phyloP scores from a whole-genome alignment of 2,797 vertebrate species.

The Sebastes reedi region DNA sequence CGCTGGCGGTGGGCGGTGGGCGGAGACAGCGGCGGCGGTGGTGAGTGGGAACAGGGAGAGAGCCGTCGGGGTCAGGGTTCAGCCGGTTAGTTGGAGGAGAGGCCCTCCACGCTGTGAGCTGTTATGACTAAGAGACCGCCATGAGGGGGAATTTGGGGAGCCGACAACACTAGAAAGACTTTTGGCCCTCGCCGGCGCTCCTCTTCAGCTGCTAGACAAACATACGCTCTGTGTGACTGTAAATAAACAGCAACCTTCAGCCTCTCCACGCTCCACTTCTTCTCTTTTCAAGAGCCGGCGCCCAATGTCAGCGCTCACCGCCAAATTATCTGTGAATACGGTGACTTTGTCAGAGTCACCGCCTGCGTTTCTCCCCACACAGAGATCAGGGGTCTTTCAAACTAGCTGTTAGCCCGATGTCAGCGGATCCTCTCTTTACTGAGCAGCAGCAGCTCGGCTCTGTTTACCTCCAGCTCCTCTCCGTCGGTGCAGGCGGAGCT shows the following conservation, averaged over 20 bases:
- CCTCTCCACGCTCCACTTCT: conserved; percentile 7
- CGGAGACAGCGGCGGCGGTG: neutral
- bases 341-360: conserved; percentile 21
- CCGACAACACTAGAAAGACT: neutral
- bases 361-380: neutral
- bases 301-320: neutral
- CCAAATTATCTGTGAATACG: conserved; percentile 13
- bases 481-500: neutral
- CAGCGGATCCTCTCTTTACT: neutral
- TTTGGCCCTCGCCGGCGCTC: neutral
- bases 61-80: neutral
- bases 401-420: conserved; percentile 27
- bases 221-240: neutral
- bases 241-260: conserved; percentile 17
- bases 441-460: neutral
- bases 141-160: neutral
- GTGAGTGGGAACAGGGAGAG: neutral
- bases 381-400: conserved; percentile 19
- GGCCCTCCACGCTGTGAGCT: conserved; percentile 2
- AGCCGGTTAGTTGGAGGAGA: neutral
- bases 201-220: conserved; percentile 1
- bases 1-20: neutral
- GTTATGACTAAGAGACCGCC: conserved; percentile 5
- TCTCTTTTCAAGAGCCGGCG: neutral
- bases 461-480: conserved; percentile 7